Evolutionary conservation across 2,797 vertebrate genomes (phyloP).

Genomic region (Cercopithecus mitis): DNA sequence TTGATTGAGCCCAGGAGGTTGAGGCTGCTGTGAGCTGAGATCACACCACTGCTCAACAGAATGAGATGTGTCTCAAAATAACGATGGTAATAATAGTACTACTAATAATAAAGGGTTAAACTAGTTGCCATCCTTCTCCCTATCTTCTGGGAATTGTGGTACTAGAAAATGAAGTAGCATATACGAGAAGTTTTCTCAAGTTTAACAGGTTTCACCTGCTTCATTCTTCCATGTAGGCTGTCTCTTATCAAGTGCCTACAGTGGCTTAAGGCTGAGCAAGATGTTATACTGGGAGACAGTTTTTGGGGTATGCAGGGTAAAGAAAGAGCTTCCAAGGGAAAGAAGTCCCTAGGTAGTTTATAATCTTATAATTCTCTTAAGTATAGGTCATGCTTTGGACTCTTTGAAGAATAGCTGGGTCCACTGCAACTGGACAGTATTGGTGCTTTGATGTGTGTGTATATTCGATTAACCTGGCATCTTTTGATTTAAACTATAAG

Average conservation of each 20-base stretch:
- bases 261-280: background rate
- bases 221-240: background rate
- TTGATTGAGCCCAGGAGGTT: too few relatives aligned
- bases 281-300: background rate
- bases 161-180: background rate
- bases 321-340: background rate
- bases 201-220: background rate
- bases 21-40: too few relatives aligned
- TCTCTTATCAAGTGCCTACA: background rate
- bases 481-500: background rate
- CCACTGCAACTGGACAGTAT: background rate
- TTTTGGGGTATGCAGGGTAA: background rate
- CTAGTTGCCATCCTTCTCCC: background rate
- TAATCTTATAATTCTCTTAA: background rate
- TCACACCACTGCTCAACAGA: too few relatives aligned
- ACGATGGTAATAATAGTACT: background rate
- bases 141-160: background rate
- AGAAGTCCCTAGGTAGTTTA: background rate
- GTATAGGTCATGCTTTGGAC: background rate
- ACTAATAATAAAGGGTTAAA: background rate
- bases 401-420: background rate
- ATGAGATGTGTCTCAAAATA: background rate
- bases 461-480: background rate
- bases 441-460: background rate
- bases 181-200: background rate